Conservation (phyloP, 2,113 vertebrate genomes). For the Corapipo altera region DNA sequence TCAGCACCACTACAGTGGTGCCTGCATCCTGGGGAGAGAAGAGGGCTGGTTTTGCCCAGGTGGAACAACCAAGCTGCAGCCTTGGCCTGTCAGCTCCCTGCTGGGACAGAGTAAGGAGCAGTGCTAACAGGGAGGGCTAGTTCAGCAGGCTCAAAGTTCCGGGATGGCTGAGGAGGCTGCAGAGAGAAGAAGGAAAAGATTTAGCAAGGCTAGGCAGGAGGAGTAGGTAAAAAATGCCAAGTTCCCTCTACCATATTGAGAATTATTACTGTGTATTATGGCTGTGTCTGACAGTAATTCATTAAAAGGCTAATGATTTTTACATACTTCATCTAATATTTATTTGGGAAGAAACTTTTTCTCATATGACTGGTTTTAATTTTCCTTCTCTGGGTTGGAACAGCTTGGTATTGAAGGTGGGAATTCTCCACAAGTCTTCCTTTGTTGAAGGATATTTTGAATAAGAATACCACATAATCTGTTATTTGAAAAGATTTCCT, state of each 20-base stretch:
- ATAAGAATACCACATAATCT: slow-evolving; percentile 1
- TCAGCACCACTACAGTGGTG: background rate
- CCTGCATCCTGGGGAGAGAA: background rate
- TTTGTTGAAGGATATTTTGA: slow-evolving; percentile 42
- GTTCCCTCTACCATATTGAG: background rate
- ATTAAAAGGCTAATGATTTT: slow-evolving; percentile 44
- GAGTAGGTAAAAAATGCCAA: background rate
- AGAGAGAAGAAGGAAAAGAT: background rate
- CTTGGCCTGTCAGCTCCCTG: accelerated
- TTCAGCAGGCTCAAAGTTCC: background rate
- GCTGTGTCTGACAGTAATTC: slow-evolving; percentile 19
- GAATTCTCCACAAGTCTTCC: slow-evolving; percentile 11
- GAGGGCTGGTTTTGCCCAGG: background rate
- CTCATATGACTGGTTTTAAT: slow-evolving; percentile 31
- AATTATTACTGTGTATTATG: slow-evolving; percentile 20
- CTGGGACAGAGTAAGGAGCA: background rate
- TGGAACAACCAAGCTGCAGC: background rate
- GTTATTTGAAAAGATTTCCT: slow-evolving; percentile 1
- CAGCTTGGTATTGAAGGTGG: background rate
- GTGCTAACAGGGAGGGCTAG: background rate
- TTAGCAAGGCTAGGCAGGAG: background rate
- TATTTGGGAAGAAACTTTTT: slow-evolving; percentile 30
- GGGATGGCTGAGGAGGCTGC: background rate
- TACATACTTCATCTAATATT: slow-evolving; percentile 41
- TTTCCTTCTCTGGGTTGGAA: slow-evolving; percentile 17